Base-by-base conservation (phyloP, 2,113 vertebrate genomes). In the Mus spicilegus region DNA sequence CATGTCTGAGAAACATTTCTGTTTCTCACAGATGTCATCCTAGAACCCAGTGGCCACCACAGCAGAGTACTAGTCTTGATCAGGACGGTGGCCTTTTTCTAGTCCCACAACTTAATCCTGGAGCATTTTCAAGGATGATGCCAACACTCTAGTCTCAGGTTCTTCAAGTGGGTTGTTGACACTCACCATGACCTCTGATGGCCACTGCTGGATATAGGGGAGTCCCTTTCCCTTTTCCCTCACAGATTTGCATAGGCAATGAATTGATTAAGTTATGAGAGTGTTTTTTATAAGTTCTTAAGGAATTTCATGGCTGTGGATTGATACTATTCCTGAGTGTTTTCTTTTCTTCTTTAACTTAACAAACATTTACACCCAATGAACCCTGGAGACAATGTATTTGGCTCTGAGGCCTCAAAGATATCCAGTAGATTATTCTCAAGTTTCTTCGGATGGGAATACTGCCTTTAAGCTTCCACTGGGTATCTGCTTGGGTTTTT, bases 281-380 rank as follows among this genome's bases (percentile, higher is more conserved):
- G 12, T 36, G 24, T 91, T 96, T 86, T 87, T 87, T 65, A 22
- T 51, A 91, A 86, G 69, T 17, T 42, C 46, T 86, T 88, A 85
- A 63, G 93, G 7, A 87, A 73, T 42, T 63, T 0, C 51, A 17
- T 4, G 78, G 49, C 7, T 91, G 88, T 89, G 58, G 63, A 17
- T 49, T 69, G 28, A 24, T 90, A 13, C 39, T 39, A 63, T 61
- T 30, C 7, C 30, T 89, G 76, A 51, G 89, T 11, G 5, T 81
- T 96, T 94, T 69, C 36, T 24, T 72, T 87, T 49, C 24, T 54
- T 75, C 22, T 85, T 93, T 54, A 91, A 33, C 24, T 80, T n/a
- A 88, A n/a, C 26, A 89, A 84, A 86, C 20, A 30, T 42, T 85
- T 65, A 65, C 70, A 36, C 36, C 49, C 56, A 14, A 20, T 69